Percentiles rank a stretch among this genome's conserved stretches.
Evolutionary conservation across 2,797 vertebrate genomes (phyloP).

Genomic region (Bradypus variegatus): DNA sequence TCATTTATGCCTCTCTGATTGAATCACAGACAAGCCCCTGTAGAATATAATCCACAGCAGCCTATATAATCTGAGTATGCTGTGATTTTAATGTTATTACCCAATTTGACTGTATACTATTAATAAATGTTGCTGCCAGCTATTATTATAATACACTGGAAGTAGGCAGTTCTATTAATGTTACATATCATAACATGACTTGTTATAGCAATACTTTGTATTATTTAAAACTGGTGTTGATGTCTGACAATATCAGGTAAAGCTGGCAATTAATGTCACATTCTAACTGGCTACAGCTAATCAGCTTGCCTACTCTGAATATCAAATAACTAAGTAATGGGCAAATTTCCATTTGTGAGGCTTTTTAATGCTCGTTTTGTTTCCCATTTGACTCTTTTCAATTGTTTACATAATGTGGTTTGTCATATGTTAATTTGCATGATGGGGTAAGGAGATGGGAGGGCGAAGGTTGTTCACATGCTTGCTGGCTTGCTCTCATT

Average conservation of each 20-base stretch:
- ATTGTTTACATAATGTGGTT: conserved; percentile 40
- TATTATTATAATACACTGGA: conserved; percentile 48
- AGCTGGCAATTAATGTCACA: conserved; percentile 71
- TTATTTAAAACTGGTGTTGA: conserved; percentile 64
- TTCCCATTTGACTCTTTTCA: conserved; percentile 46
- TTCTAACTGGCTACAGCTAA: conserved; percentile 71
- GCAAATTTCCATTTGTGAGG: conserved; percentile 65
- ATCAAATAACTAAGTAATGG: conserved; percentile 59
- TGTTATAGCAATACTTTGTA: conserved; percentile 56
- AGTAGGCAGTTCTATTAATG: conserved; percentile 67
- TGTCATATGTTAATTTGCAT: conserved; percentile 66
- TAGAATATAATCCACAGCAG: conserved; percentile 30
- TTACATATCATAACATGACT: conserved; percentile 67
- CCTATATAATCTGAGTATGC: conserved; percentile 48
- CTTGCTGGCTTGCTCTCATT: conserved; percentile 52
- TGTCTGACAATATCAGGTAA: conserved; percentile 65
- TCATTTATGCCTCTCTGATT: not conserved
- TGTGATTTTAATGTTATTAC: conserved; percentile 64
- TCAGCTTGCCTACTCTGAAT: conserved; percentile 66
- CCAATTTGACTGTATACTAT: conserved; percentile 57
- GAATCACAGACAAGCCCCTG: not conserved
- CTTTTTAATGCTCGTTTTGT: conserved; percentile 64
- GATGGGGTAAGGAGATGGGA: conserved; percentile 45
- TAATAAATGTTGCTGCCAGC: conserved; percentile 66
- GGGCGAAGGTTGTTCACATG: conserved; percentile 43